phyloP scores from a whole-genome alignment of 2,888 invertebrate genomes.

The Spicauda simplicius region DNA sequence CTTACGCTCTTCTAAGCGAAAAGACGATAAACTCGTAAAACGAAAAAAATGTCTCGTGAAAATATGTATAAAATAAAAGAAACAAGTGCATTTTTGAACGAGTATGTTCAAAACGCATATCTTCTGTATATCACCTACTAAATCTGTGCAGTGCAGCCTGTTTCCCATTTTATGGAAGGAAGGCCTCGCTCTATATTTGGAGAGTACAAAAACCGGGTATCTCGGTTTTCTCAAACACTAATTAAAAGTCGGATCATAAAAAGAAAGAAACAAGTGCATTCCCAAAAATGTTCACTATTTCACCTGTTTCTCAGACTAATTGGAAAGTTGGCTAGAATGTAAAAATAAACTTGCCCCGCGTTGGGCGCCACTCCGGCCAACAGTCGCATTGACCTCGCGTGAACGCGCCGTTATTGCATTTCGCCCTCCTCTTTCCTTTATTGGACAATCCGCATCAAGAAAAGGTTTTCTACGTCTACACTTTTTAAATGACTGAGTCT shows the following conservation, averaged over 20 bases:
- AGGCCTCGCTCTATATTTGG: no score
- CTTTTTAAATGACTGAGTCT: constrained; percentile 26
- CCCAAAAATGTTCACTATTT: constrained; percentile 35
- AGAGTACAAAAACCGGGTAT: background rate
- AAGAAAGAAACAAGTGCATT: constrained; percentile 7
- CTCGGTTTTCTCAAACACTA: background rate
- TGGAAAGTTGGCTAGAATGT: constrained; percentile 28
- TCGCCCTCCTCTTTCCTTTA: constrained; percentile 47
- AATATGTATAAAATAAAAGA: no score
- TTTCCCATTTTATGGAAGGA: background rate
- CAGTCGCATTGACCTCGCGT: constrained; percentile 48
- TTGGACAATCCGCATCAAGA: constrained; percentile 41
- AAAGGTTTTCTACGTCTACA: constrained; percentile 36
- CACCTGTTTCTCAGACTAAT: constrained; percentile 23
- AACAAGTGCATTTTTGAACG: no score
- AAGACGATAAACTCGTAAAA: no score
- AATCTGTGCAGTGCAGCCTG: background rate
- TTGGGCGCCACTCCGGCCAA: constrained; percentile 59
- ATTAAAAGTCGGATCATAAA: constrained; percentile 1
- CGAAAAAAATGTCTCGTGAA: no score
- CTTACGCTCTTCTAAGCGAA: background rate
- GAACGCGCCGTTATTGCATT: constrained; percentile 56
- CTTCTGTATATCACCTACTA: background rate
- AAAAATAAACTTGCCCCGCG: constrained; percentile 53
- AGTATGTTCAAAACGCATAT: no score